Percentiles rank a stretch among this genome's conserved stretches.
phyloP scores from a whole-genome alignment of 2,797 vertebrate species.

The Cossypha caffra region DNA sequence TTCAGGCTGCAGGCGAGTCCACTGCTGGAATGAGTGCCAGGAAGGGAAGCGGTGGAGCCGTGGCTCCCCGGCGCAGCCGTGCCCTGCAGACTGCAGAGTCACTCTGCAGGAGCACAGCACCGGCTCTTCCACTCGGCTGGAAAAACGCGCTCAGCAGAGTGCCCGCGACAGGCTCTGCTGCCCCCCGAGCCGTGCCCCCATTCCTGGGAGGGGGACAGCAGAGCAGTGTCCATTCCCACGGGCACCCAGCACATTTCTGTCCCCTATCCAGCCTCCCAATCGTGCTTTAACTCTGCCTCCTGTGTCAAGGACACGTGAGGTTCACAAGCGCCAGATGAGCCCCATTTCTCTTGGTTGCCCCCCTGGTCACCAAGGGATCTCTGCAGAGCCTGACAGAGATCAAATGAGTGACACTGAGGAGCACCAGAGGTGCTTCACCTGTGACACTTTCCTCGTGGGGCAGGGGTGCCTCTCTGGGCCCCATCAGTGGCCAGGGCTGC shows the following conservation, averaged over 20 bases:
- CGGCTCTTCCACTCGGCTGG: neutral
- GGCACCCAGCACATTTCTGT: neutral
- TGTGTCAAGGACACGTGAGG: neutral
- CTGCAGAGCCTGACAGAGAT: neutral
- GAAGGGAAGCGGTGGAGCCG: neutral
- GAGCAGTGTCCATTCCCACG: neutral
- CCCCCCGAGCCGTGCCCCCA: neutral
- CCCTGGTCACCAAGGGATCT: neutral
- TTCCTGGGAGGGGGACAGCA: rapidly evolving
- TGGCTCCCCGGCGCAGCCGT: neutral
- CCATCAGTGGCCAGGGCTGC: neutral
- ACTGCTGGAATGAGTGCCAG: neutral
- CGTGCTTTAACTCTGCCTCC: neutral
- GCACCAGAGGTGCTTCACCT: neutral
- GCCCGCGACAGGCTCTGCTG: rapidly evolving
- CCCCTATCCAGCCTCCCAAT: neutral
- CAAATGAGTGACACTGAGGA: neutral
- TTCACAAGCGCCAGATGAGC: neutral
- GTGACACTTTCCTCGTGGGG: rapidly evolving
- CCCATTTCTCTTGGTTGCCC: rapidly evolving
- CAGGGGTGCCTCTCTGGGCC: neutral
- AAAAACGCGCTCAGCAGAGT: neutral
- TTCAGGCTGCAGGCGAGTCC: rapidly evolving
- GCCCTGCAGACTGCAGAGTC: constrained; percentile 66
- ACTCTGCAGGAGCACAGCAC: constrained; percentile 46